A percentile compares a stretch with the other conserved stretches of the same genome.
These are phyloP conservation scores for Pararge aegeria DNA, from an alignment of 1,140 invertebrate genomes.

Conservation along the genomic window DNA sequence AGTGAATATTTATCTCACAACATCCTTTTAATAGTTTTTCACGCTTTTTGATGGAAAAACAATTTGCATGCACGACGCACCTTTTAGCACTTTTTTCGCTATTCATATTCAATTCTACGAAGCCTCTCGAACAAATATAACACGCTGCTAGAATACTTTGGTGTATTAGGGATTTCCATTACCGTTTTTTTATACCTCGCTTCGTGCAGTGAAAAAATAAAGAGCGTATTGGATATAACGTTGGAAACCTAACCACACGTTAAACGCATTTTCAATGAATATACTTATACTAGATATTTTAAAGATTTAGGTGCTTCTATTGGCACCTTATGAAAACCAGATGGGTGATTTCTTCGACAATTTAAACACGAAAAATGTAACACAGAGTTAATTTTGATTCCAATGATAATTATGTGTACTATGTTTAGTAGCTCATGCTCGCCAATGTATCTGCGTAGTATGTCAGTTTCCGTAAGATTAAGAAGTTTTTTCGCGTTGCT, in stretches of 20 bases:
- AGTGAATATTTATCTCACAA: background rate
- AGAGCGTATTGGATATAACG: background rate
- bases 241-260: background rate
- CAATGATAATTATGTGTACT: no score
- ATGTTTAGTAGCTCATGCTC: no score
- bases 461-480: no score
- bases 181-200: slow-evolving; percentile 38
- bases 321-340: no score
- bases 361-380: no score
- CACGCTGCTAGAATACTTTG: slow-evolving; percentile 44
- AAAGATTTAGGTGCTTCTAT: no score
- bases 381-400: no score
- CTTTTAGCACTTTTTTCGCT: slow-evolving; percentile 7
- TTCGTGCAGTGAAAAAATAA: slow-evolving; percentile 35
- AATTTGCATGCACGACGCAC: slow-evolving; percentile 11
- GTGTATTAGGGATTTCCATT: slow-evolving; percentile 46
- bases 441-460: no score
- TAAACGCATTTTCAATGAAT: background rate
- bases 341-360: no score
- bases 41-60: slow-evolving; percentile 3
- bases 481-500: no score
- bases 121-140: slow-evolving; percentile 22
- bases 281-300: no score
- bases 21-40: background rate
- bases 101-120: slow-evolving; percentile 20